Percentiles rank a stretch among this genome's conserved stretches.
Conservation (phyloP, 2,113 vertebrate genomes). For the Chionomys nivalis region DNA sequence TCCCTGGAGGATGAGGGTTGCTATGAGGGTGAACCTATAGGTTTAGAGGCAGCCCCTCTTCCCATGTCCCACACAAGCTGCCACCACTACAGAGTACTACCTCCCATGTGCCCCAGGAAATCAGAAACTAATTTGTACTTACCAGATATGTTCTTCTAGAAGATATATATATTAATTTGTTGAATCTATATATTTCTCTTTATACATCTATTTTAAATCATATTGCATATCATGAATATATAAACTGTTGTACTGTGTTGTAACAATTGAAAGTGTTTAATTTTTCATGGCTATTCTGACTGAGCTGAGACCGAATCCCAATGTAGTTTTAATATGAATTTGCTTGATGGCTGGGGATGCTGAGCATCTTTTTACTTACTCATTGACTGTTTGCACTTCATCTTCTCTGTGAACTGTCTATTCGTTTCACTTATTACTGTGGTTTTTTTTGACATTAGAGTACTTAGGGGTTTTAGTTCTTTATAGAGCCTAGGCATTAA, state of each 20-base stretch:
- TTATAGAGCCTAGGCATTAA: not conserved
- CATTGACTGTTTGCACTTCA: not conserved
- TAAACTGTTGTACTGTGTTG: not conserved
- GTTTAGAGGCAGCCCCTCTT: not conserved
- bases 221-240: not conserved
- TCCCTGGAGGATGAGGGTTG: not conserved
- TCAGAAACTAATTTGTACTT: not conserved
- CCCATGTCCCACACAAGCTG: not conserved
- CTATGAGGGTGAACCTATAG: not conserved
- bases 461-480: not conserved
- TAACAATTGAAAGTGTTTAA: constrained; percentile 16
- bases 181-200: not conserved
- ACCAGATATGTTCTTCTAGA: not conserved
- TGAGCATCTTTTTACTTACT: not conserved
- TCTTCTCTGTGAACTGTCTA: not conserved
- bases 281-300: not conserved
- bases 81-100: not conserved
- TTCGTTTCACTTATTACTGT: not conserved
- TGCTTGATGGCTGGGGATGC: not conserved
- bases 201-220: not conserved
- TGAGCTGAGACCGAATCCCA: not conserved
- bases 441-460: not conserved
- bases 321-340: not conserved
- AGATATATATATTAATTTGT: not conserved
- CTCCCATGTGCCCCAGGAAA: not conserved